Evolutionary conservation across 2,888 invertebrate species (phyloP), one percentile per base, ranked within the genome.

Genomic region (Trypoxylon attenuatum): DNA sequence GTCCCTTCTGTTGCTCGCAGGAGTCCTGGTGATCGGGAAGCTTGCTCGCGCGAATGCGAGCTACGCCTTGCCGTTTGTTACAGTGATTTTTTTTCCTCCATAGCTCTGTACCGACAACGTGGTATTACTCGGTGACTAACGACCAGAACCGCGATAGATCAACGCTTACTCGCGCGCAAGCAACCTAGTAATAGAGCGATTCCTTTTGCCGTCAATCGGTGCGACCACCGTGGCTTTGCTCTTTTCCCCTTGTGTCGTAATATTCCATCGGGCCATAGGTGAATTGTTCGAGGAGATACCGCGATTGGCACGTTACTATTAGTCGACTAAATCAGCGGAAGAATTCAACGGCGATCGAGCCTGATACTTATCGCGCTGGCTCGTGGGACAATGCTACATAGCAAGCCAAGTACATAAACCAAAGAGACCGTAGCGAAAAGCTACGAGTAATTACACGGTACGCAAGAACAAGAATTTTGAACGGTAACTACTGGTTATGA

Each of bases 11-110:
- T 54, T 64, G 76, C 56, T 63, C 41, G 46, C 47, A 66, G 51
- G 42, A 69, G 63, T 60, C 62, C 52, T 55, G 77, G 70, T 73
- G 76, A 77, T 76, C 71, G 75, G 75, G 47, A n/a, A 69, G 66
- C 56, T n/a, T n/a, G n/a, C n/a, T n/a, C n/a, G n/a, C n/a, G n/a
- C n/a, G n/a, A n/a, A n/a, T n/a, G 33, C 49, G 27, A 18, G 10
- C 39, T 15, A n/a, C 16, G 6, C 47, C 50, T 56, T 18, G 60
- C 42, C 52, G 58, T 71, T 76, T 57, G 55, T 70, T 65, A 58
- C 66, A 59, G 60, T 68, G 57, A 4, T 51, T 65, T 55, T 41
- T 51, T 52, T 43, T 16, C 16, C 18, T n/a, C 23, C 8, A 16
- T 19, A 5, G 42, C 13, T 19, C 19, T 16, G 6, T n/a, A 50